Base-by-base conservation (phyloP, 2,888 invertebrate genomes). In the Tiliacea aurago region DNA sequence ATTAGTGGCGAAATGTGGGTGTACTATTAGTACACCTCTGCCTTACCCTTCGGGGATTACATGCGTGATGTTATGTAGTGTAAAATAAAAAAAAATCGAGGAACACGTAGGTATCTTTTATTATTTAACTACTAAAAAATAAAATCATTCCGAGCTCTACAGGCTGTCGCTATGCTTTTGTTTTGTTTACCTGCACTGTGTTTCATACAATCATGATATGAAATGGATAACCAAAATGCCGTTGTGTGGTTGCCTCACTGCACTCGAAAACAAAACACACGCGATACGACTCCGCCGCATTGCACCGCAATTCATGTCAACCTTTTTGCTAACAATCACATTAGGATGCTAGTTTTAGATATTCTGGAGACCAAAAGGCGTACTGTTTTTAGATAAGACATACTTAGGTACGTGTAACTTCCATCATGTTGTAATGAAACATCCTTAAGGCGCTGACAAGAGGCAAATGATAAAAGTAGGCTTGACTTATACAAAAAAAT, bases 231-330 rank as follows among this genome's bases (percentile, higher is more conserved):
- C 28, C 18, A 56, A 76, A 41, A 76, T 18, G 13, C 33, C 13
- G 15, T 55, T 33, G 23, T 13, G 41, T 37, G 0, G 56, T 49
- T 28, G 20, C 56, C 23, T 23, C 43, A 11, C 13, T 13, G 23
- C 51, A 63, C 20, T 76, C 23, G 4, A 15, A 58, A 75, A 75
- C 37, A 65, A 64, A 65, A 76, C 43, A 69, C 47, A 53, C 33
- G 23, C 43, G 15, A 23, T 15, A 37, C 33, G 45, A 53, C 11
- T 45, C 33, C 41, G 20, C n/a, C n/a, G 59, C 59, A 77, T 45
- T 68, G 59, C 77, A 53, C 28, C 7, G 37, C n/a, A n/a, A 15
- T 15, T 43, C 43, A 43, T 49, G 67, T 58, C 49, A 13, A 58
- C 18, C 15, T 37, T 15, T 41, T 20, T 45, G 23, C 20, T 59